Percentiles rank a stretch among this genome's conserved stretches.
These are phyloP conservation scores for Cyclophora punctaria DNA, from an alignment of 2,888 invertebrate genomes.

Conservation along the genomic window DNA sequence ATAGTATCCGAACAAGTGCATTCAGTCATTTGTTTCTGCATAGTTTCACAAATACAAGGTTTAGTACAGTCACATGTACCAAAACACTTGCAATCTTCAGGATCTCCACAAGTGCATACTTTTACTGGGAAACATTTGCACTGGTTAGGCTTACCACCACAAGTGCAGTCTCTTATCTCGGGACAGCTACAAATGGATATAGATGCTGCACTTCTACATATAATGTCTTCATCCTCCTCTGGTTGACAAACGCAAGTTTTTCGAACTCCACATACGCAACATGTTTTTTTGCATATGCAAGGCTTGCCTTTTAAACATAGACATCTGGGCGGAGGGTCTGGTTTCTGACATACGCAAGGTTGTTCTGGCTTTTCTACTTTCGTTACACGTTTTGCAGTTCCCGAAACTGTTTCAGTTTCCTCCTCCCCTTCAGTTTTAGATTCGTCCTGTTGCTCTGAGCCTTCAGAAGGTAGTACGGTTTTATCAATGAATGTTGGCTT, in stretches of 20 bases:
- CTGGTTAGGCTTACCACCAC: conserved; percentile 24
- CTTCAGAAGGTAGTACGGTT: conserved; percentile 12
- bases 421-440: conserved; percentile 9
- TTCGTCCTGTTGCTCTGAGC: conserved; percentile 15
- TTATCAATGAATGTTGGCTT: conserved; percentile 29
- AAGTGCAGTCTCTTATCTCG: conserved; percentile 34
- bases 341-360: conserved; percentile 50
- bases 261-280: conserved; percentile 47
- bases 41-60: conserved; percentile 50
- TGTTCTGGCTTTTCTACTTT: conserved; percentile 14
- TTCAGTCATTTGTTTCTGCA: conserved; percentile 11
- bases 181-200: conserved; percentile 45
- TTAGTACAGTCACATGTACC: conserved; percentile 42
- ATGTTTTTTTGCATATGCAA: conserved; percentile 37
- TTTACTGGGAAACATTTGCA: conserved; percentile 46
- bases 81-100: conserved; percentile 50
- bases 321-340: conserved; percentile 33
- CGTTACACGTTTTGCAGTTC: conserved; percentile 7
- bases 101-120: conserved; percentile 47
- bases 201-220: conserved; percentile 32
- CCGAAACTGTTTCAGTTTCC: conserved; percentile 2
- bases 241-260: conserved; percentile 46
- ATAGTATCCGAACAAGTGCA: conserved; percentile 33
- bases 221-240: conserved; percentile 22
- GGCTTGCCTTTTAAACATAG: conserved; percentile 41